Percentiles rank a stretch among this genome's conserved stretches.
These are phyloP conservation scores for Denticeps clupeoides DNA, from an alignment of 2,797 vertebrate genomes.

Conservation along the genomic window DNA sequence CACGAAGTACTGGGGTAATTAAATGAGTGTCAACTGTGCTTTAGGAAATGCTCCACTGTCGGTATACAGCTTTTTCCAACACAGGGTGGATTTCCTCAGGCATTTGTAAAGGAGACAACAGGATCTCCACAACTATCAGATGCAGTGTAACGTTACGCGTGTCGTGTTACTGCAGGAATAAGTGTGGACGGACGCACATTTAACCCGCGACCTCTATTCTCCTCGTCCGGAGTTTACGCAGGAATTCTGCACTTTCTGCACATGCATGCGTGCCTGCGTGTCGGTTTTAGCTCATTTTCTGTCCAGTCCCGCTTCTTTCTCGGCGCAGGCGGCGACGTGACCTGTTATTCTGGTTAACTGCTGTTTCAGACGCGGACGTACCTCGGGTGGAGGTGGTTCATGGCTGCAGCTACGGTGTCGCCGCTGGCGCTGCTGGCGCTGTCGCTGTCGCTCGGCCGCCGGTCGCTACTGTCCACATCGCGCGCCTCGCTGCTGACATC, in stretches of 20 bases:
- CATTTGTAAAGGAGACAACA: conserved; percentile 50
- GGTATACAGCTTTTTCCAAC: conserved; percentile 33
- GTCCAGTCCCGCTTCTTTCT: too few relatives aligned
- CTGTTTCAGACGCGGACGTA: too few relatives aligned
- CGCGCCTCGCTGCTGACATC: conserved; percentile 49
- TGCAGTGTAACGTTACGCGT: conserved; percentile 46
- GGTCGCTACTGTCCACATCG: too few relatives aligned
- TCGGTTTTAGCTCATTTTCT: too few relatives aligned
- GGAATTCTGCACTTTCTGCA: too few relatives aligned
- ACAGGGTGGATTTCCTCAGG: conserved; percentile 50
- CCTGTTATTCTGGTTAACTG: too few relatives aligned
- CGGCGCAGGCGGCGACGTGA: too few relatives aligned
- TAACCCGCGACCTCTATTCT: conserved; percentile 42
- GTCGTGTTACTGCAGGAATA: conserved; percentile 45
- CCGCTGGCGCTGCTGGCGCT: too few relatives aligned
- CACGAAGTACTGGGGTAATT: conserved; percentile 1
- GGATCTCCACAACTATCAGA: conserved; percentile 45
- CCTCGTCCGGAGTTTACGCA: too few relatives aligned
- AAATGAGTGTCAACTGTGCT: conserved; percentile 32
- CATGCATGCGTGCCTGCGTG: too few relatives aligned
- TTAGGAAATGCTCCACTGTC: conserved; percentile 14
- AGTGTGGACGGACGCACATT: conserved; percentile 42
- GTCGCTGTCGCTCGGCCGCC: conserved; percentile 9
- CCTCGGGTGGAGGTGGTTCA: conserved; percentile 68
- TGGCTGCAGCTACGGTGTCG: too few relatives aligned